Percentiles rank a stretch among this genome's conserved stretches.
Evolutionary conservation across 2,113 vertebrate species (phyloP).

Genomic region (Gracilinanus agilis): DNA sequence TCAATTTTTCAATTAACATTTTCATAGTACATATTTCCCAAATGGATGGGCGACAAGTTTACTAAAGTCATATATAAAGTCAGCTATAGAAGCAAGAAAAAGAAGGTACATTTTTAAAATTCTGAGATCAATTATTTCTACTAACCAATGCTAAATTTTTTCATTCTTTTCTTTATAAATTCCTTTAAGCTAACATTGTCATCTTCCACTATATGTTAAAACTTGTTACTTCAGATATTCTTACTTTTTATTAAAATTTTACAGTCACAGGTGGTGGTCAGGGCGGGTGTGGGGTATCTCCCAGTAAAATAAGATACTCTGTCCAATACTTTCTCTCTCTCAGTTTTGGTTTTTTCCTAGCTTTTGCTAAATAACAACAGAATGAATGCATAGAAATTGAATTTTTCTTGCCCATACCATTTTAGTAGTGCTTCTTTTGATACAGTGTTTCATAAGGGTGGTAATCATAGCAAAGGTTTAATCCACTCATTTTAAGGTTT

Average conservation of each 20-base stretch:
- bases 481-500: background rate
- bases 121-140: background rate
- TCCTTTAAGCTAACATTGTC: background rate
- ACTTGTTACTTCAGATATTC: slow-evolving; percentile 8
- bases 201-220: background rate
- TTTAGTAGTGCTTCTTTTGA: background rate
- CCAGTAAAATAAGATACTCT: background rate
- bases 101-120: background rate
- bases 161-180: background rate
- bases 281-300: background rate
- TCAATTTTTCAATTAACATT: slow-evolving; percentile 14
- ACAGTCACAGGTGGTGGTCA: too few relatives aligned
- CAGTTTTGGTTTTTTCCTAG: background rate
- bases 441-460: background rate
- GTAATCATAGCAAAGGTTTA: background rate
- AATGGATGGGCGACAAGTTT: background rate
- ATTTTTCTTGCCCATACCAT: background rate
- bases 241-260: slow-evolving; percentile 17
- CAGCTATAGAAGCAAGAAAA: background rate
- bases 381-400: background rate
- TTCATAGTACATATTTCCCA: background rate
- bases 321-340: background rate
- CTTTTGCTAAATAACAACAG: background rate
- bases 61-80: background rate
- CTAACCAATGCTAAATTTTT: background rate